These are phyloP conservation scores for Heterochromis multidens DNA, from an alignment of 2,113 vertebrate genomes.

Conservation along the genomic window DNA sequence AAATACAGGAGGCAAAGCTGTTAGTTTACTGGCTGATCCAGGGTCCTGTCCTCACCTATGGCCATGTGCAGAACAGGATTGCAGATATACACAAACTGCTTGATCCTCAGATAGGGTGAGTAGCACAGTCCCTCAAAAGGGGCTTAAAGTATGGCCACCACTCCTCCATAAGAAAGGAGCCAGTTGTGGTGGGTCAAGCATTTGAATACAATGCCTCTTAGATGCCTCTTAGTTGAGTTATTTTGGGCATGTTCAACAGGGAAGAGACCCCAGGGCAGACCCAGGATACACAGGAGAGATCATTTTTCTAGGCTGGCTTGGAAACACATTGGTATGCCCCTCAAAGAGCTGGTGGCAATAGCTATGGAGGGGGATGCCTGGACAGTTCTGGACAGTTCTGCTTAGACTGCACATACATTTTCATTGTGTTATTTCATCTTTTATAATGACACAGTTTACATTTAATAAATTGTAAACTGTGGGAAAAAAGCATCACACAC, in stretches of 20 bases:
- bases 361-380: background rate
- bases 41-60: background rate
- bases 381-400: background rate
- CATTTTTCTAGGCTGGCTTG: background rate
- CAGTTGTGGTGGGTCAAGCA: background rate
- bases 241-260: background rate
- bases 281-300: background rate
- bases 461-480: background rate
- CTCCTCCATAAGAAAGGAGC: background rate
- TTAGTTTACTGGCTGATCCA: background rate
- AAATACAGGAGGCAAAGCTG: background rate
- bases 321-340: background rate
- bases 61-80: background rate
- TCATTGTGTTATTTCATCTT: background rate
- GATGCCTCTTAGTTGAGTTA: background rate
- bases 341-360: background rate
- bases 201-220: background rate
- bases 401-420: background rate
- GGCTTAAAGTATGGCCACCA: background rate
- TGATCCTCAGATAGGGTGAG: background rate
- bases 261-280: background rate
- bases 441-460: background rate
- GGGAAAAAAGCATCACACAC: background rate
- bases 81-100: background rate
- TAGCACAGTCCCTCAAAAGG: background rate